phyloP scores from a whole-genome alignment of 2,113 vertebrate species.

The Bos indicus region DNA sequence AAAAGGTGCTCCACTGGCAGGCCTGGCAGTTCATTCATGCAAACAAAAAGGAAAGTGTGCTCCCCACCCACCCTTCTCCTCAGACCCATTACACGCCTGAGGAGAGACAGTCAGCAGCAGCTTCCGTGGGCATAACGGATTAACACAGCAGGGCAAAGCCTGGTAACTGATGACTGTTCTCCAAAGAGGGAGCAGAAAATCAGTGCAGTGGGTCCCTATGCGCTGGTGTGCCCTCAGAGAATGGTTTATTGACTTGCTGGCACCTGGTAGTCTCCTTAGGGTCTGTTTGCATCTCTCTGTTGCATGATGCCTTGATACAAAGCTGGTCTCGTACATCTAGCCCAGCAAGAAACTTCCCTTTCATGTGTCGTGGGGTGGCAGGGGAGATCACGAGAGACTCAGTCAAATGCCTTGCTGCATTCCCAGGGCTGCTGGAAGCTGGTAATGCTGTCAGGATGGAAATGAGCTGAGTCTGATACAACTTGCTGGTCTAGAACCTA shows the following conservation, averaged over 20 bases:
- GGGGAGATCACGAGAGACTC: neutral
- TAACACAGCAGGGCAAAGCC: neutral
- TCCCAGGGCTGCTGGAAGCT: neutral
- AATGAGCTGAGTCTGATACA: neutral
- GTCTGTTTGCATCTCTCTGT: neutral
- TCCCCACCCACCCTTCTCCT: neutral
- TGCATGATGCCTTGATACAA: neutral
- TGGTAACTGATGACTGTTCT: neutral
- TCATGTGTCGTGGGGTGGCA: neutral
- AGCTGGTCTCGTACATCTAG: neutral
- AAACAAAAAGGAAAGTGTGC: neutral
- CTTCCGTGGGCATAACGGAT: neutral
- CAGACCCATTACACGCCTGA: neutral
- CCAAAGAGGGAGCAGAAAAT: neutral
- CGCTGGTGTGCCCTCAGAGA: neutral
- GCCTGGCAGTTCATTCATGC: neutral
- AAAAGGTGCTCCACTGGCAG: neutral
- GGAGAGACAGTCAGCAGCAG: neutral
- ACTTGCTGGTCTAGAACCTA: neutral
- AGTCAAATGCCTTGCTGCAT: neutral
- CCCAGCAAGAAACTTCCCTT: neutral
- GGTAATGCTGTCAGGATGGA: neutral
- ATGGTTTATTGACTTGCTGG: neutral
- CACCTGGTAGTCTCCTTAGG: neutral
- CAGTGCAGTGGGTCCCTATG: neutral